phyloP scores from a whole-genome alignment of 2,888 invertebrate genomes.

The Arge pagana region DNA sequence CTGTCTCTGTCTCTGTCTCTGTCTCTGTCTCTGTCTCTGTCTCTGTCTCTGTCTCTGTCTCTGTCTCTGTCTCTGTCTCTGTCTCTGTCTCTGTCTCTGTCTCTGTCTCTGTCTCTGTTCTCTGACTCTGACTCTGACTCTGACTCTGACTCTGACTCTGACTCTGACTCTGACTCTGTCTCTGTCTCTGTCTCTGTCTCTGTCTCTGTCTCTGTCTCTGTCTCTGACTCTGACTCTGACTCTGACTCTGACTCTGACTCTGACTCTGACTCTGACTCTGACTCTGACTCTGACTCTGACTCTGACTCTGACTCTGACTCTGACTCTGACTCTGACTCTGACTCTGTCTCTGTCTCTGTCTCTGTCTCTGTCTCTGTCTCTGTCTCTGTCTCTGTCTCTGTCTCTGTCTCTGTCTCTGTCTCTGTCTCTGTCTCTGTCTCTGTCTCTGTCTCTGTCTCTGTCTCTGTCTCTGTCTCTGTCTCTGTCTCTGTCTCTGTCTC shows the following conservation, averaged over 20 bases:
- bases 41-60: neutral
- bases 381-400: neutral
- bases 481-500: neutral
- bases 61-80: neutral
- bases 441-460: neutral
- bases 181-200: slow-evolving; percentile 6
- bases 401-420: neutral
- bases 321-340: slow-evolving; percentile 2
- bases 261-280: slow-evolving; percentile 13
- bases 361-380: neutral
- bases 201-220: neutral
- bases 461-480: neutral
- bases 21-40: neutral
- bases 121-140: neutral
- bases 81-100: neutral
- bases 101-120: neutral
- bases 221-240: neutral
- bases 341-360: neutral
- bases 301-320: slow-evolving; percentile 11
- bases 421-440: neutral
- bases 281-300: slow-evolving; percentile 14
- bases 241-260: neutral
- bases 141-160: neutral
- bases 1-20: neutral
- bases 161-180: neutral